Conservation (phyloP, 1,140 invertebrate genomes). For the Achatina immaculata region DNA sequence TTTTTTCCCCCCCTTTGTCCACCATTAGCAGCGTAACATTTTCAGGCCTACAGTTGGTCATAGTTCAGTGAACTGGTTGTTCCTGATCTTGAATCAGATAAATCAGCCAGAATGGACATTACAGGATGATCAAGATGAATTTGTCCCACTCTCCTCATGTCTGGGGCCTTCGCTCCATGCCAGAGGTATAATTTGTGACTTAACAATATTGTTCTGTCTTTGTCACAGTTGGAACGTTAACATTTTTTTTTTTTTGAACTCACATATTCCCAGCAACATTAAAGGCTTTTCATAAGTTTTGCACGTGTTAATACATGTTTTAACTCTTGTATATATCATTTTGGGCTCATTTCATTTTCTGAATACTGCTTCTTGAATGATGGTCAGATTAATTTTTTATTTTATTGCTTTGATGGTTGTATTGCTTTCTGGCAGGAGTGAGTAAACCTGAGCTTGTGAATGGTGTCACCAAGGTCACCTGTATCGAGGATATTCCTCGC, state of each 20-base stretch:
- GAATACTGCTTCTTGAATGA: too few species aligned
- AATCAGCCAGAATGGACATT: not conserved
- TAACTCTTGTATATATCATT: too few species aligned
- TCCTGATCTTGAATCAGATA: not conserved
- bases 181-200: constrained; percentile 9
- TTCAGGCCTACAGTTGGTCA: not conserved
- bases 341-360: too few species aligned
- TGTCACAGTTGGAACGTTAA: too few species aligned
- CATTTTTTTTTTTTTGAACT: too few species aligned
- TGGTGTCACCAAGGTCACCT: not conserved
- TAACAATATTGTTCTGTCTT: too few species aligned
- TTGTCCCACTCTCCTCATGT: not conserved
- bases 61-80: not conserved
- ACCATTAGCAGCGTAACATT: not conserved
- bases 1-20: too few species aligned
- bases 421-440: not conserved
- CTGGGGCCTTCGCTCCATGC: constrained; percentile 2
- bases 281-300: too few species aligned
- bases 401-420: too few species aligned
- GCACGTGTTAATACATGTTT: too few species aligned
- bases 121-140: not conserved
- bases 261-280: too few species aligned
- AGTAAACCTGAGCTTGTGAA: not conserved
- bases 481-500: constrained; percentile 7
- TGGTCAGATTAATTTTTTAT: too few species aligned